Base-by-base conservation (phyloP, 2,888 invertebrate species). In the Saturnia japonica region DNA sequence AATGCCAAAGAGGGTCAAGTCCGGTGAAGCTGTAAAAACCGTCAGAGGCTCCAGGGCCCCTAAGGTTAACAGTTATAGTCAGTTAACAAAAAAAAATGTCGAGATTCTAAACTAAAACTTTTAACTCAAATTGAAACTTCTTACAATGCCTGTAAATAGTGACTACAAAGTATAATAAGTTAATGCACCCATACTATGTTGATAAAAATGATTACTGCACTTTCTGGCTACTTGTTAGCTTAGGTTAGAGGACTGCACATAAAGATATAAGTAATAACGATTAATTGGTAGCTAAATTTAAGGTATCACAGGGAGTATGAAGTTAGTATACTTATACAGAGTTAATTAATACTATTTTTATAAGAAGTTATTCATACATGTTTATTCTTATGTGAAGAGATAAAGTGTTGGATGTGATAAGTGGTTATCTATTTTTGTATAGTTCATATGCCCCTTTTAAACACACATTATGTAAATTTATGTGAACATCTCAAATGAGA, bases 161-260 rank as follows among this genome's bases (percentile, higher is more conserved):
- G 22, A 57, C 8, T 25, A 19, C 25, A 25, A 25, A 25, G 25
- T 57, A n/a, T n/a, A 57, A 57, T 28, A 57, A 25, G 57, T 57
- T 64, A 64, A 64, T 64, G 40, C 64, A 2, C 64, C 11, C 40
- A 40, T 64, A 40, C 64, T 40, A 64, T 64, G 64, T 40, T 40
- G 64, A 64, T 64, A 64, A 62, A 40, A 19, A 64, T 64, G 40
- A 64, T 64, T 40, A 40, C 64, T 64, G 64, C 25, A 12, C 57
- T 57, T 57, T 14, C 25, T 57, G 25, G 25, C 25, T 57, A 14
- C 57, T 25, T 57, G 25, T 57, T 57, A 22, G 54, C 54, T 19
- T 51, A 54, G 22, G 8, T 54, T 54, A 57, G 57, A 57, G 11
- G 11, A 57, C 25, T 54, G 22, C 54, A 19, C 54, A 54, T 9